Conservation (phyloP, 2,888 invertebrate species). For the Phyto melanocephala region DNA sequence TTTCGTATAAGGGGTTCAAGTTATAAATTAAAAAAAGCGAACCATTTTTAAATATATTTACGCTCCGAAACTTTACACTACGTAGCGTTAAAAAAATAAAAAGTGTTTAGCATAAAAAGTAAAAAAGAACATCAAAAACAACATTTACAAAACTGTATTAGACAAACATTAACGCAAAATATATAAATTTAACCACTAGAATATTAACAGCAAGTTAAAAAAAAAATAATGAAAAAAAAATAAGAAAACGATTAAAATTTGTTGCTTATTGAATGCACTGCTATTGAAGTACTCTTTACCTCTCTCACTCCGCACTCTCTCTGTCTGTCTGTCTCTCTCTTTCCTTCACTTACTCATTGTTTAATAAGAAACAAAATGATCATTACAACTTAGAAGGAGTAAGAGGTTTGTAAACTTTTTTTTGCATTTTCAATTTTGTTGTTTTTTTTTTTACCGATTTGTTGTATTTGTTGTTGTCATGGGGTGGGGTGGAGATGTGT, state of each 20-base stretch:
- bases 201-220: slow-evolving; percentile 31
- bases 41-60: too few species aligned
- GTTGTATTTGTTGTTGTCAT: neutral
- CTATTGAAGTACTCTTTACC: too few species aligned
- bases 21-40: too few species aligned
- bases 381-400: slow-evolving; percentile 1
- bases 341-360: neutral
- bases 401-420: neutral
- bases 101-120: slow-evolving; percentile 33
- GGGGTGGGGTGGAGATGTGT: neutral
- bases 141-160: slow-evolving; percentile 52
- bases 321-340: too few species aligned
- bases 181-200: neutral
- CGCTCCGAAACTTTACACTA: neutral
- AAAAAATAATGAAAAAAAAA: slow-evolving; percentile 25
- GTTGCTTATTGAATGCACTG: too few species aligned
- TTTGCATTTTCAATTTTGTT: too few species aligned
- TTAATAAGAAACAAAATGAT: slow-evolving; percentile 14
- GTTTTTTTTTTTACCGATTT: slow-evolving; percentile 1
- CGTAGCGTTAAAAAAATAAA: slow-evolving; percentile 8
- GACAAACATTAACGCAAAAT: slow-evolving; percentile 43
- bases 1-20: too few species aligned
- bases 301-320: too few species aligned
- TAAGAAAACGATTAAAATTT: slow-evolving; percentile 19
- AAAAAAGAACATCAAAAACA: slow-evolving; percentile 60